phyloP scores from a whole-genome alignment of 2,797 vertebrate species.

The Diplodus sargus region DNA sequence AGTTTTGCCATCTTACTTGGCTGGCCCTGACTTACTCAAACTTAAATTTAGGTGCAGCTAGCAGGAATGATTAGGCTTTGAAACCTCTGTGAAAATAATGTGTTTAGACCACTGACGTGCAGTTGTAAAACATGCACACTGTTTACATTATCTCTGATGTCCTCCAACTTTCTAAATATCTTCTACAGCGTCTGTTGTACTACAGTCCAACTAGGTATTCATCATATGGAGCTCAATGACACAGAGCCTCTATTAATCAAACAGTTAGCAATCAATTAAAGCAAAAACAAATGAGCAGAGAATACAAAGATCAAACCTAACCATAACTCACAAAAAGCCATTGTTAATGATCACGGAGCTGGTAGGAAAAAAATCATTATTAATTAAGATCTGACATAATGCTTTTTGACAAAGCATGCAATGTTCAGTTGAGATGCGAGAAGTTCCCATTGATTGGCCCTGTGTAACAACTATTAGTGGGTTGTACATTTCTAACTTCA shows the following conservation, averaged over 20 bases:
- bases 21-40: slow-evolving; percentile 88
- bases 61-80: slow-evolving; percentile 84
- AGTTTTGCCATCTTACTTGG: slow-evolving; percentile 83
- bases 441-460: slow-evolving; percentile 75
- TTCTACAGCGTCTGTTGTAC: slow-evolving; percentile 82
- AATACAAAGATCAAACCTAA: slow-evolving; percentile 90
- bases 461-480: slow-evolving; percentile 63
- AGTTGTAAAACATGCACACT: slow-evolving; percentile 75
- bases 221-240: slow-evolving; percentile 88
- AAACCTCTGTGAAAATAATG: slow-evolving; percentile 85
- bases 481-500: slow-evolving; percentile 70
- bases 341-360: slow-evolving; percentile 78
- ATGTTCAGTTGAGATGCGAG: slow-evolving; percentile 67
- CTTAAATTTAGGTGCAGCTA: slow-evolving; percentile 86
- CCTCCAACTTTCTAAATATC: slow-evolving; percentile 88
- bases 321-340: slow-evolving; percentile 92
- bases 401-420: slow-evolving; percentile 77
- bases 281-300: slow-evolving; percentile 95
- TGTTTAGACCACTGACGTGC: slow-evolving; percentile 76
- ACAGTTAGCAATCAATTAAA: slow-evolving; percentile 95
- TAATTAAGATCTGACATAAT: slow-evolving; percentile 83
- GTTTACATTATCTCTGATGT: slow-evolving; percentile 85
- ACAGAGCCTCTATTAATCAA: slow-evolving; percentile 92
- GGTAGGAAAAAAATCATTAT: slow-evolving; percentile 78
- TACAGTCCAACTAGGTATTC: slow-evolving; percentile 90